Evolutionary conservation across 2,113 vertebrate genomes (phyloP), one percentile per base, ranked within the genome.

Genomic region (Pleuronectes platessa): DNA sequence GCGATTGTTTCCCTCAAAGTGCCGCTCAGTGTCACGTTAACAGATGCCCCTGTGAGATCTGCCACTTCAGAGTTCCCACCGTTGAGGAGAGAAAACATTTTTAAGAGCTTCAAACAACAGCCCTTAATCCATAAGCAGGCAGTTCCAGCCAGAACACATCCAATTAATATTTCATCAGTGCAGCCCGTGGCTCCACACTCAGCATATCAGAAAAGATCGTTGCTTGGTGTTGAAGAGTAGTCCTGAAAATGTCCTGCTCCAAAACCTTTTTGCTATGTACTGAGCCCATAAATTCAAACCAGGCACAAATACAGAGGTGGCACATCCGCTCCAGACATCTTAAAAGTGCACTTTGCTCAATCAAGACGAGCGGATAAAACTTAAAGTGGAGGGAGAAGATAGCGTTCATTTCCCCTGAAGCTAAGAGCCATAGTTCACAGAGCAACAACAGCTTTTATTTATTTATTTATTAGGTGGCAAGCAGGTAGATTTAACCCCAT

Each of bases 401-500:
- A 20, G 14, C 56, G 40, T 68, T 85, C 74, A 37, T 74, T 65
- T 7, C 26, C 10, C 17, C 12, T 71, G 13, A 77, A 74, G 68
- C 26, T 49, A 31, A 40, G 24, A 72, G 40, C 21, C 65, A 42
- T 64, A 56, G 58, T 83, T 74, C 60, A 68, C 61, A 73, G 74
- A 31, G 31, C 31, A 31, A 31, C 31, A 31, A 1, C 31, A 31
- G 6, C 6, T 31, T 31, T 31, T 31, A 31, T 31, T 31, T 31
- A 31, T 91, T 31, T 6, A 7, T 91, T 83, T 79, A 69, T 83
- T 66, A 72, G 58, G 24, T 21, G n/a, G 63, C 17, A 40, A 27
- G 24, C 69, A 70, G n/a, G 82, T 9, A 42, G 74, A 84, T 81
- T 18, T 49, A 85, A 75, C 62, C 66, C 26, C 15, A 81, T 81